Conservation (phyloP, 2,113 vertebrate genomes). For the Trogon surrucura region DNA sequence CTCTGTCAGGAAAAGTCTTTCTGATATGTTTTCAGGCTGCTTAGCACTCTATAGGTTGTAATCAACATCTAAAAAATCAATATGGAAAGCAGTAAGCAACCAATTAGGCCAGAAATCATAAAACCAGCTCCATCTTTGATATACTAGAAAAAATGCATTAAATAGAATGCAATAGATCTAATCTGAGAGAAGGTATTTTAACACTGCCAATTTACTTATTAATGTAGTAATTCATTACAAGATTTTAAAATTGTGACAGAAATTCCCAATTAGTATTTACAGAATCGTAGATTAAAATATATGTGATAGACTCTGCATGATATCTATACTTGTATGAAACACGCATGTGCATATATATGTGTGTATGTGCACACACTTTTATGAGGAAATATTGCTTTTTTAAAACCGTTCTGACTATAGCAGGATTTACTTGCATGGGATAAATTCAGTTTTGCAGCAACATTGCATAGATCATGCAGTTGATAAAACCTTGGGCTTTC, state of each 20-base stretch:
- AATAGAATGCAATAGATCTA: not conserved
- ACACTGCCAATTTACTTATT: not conserved
- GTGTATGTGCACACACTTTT: not conserved
- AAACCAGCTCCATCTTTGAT: not conserved
- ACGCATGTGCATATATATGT: not conserved
- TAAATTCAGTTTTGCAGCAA: slow-evolving; percentile 2
- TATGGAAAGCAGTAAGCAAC: not conserved
- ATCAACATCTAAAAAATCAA: not conserved
- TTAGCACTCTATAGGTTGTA: not conserved
- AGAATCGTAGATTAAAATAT: not conserved
- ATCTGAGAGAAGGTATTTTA: not conserved
- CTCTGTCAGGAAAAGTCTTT: not conserved
- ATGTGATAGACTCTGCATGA: not conserved
- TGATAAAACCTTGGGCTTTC: slow-evolving; percentile 38
- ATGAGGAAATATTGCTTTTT: not conserved
- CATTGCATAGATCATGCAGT: slow-evolving; percentile 37
- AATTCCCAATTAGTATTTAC: not conserved
- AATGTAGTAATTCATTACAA: not conserved
- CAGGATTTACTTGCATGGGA: not conserved
- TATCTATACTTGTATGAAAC: not conserved
- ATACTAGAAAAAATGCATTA: not conserved
- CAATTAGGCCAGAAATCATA: not conserved
- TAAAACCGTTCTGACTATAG: not conserved
- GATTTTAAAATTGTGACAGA: not conserved
- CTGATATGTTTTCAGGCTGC: not conserved